Evolutionary conservation across 2,797 vertebrate species (phyloP), one percentile per base, ranked within the genome.

Genomic region (Sebastes hubbsi): DNA sequence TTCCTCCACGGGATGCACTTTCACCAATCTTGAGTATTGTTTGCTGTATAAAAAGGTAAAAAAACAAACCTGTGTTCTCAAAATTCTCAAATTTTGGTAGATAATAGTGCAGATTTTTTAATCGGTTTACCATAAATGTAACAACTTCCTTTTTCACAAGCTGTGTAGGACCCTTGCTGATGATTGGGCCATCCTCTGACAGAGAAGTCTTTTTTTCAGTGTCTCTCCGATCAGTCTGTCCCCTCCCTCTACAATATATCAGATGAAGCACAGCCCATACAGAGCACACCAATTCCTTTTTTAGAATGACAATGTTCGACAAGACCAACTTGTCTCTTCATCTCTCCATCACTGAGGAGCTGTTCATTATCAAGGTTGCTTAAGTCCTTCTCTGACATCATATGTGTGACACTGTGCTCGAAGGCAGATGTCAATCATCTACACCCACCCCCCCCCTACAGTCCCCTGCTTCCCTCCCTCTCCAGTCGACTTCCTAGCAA

Each of bases 401-500:
- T 54, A n/a, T 16, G 3, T 62, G n/a, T 6, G 1, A 70, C 56
- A 29, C 52, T 55, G 46, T 0, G 60, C 24, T 75, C 8, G 0
- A 65, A 73, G 20, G 77, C 36, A 80, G 62, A 83, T 83, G 78
- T 86, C 59, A 73, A 59, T 81, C 75, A 77, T 62, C 73, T 52
- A 24, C 42, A 56, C 72, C n/a, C 54, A 18, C 49, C 8, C 3
- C 20, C 3, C 20, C 0, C 13, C 13, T 14, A 38, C 14, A 60
- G 49, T 60, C 52, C 54, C 63, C 54, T 13, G 36, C 27, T 67
- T 61, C 62, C 52, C 77, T 55, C 42, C 36, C 65, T 32, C 55
- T 46, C 13, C 24, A 38, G 38, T 68, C 62, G 2, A 73, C 83
- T 69, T 88, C 88, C 85, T 91, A 90, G 91, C 88, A 95, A 93